These are phyloP conservation scores for Sardinella longiceps DNA, from an alignment of 2,797 vertebrate species.

Conservation along the genomic window DNA sequence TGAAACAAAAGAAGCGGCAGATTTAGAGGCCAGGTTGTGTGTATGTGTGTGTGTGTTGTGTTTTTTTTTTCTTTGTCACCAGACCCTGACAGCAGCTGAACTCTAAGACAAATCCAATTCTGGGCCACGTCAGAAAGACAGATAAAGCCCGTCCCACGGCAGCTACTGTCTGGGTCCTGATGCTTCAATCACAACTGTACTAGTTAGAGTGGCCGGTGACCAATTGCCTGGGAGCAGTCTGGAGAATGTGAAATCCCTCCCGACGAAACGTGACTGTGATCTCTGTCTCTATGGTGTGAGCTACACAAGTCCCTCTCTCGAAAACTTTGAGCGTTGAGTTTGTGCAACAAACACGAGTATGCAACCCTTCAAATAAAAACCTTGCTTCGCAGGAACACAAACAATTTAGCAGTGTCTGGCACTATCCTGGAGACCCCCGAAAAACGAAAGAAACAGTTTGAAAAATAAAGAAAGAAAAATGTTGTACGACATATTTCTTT, in stretches of 20 bases:
- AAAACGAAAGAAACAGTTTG: constrained; percentile 63
- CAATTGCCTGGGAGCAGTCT: constrained; percentile 35
- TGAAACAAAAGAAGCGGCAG: neutral
- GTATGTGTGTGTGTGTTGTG: neutral
- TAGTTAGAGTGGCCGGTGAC: neutral
- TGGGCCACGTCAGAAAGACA: neutral
- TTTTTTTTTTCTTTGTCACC: neutral
- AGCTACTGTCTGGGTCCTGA: neutral
- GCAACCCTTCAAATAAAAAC: constrained; percentile 43
- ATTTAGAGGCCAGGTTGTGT: neutral
- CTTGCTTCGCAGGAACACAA: constrained; percentile 48
- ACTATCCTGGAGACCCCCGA: constrained; percentile 67
- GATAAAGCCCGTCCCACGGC: neutral
- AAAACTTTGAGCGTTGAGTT: constrained; percentile 38
- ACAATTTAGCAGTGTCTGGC: constrained; percentile 57
- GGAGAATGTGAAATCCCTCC: constrained; percentile 46
- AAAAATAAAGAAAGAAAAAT: constrained; percentile 59
- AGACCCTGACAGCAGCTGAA: neutral
- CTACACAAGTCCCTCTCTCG: constrained; percentile 25
- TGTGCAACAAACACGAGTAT: constrained; percentile 46
- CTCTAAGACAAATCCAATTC: neutral
- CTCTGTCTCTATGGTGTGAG: constrained; percentile 39
- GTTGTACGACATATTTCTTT: constrained; percentile 63
- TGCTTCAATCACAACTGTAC: neutral
- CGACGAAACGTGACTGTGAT: constrained; percentile 49